Base-by-base conservation (phyloP, 2,113 vertebrate genomes). In the Gobio gobio region DNA sequence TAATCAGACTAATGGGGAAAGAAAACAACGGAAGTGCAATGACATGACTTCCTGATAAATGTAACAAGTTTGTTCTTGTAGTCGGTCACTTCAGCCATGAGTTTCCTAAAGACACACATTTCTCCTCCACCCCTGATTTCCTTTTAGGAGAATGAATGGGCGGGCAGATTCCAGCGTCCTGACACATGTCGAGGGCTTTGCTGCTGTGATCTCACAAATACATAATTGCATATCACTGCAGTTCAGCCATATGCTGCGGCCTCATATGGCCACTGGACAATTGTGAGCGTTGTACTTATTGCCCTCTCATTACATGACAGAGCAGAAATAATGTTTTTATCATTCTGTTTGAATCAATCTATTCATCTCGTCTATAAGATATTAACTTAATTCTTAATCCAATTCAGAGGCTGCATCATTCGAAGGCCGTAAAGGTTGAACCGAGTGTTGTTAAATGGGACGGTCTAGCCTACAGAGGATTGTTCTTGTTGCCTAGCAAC, bases 221-320 rank as follows among this genome's bases (percentile, higher is more conserved):
- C 64, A 49, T 24, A 10, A 13, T 49, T 3, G 49, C 72, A 18
- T 8, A 8, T 45, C 49, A 58, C 16, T 22, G 16, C 5, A 36
- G 86, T 92, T 91, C 95, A 9, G 92, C 93, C 94, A 3, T 20
- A 20, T 56, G 54, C 18, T 56, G 54, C 20, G 20, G 54, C 7
- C 2, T 56, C 54, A 22, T 22, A 8, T 56, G 54, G 93, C 88
- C 24, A 92, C 24, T 29, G 24, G 26, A 76, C 29, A 40, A 78
- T 10, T 8, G 75, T 13, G 10, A 56, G 51, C 18, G 0, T 14
- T 59, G 20, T 8, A 33, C 54, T 76, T 29, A 56, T 56, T 14
- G 12, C 3, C 40, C 36, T 40, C 4, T 40, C 16, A 1, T 51
- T n/a, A 75, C 13, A 24, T 0, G 20, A 45, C 22, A 49, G 40